Conservation (phyloP, 2,888 invertebrate species). For the Epirrhoe alternata region DNA sequence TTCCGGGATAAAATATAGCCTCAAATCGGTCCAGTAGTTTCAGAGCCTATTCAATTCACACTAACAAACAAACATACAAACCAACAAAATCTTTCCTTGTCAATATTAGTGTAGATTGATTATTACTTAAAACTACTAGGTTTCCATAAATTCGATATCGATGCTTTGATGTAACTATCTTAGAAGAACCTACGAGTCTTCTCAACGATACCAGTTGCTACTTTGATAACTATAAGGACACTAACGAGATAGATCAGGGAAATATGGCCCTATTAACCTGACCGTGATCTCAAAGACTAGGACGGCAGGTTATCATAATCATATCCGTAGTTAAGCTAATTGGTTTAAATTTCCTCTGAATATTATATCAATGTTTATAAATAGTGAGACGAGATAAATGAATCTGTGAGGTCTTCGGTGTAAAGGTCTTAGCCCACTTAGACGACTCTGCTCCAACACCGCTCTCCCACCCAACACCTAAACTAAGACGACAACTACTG, state of each 20-base stretch:
- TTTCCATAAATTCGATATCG: background rate
- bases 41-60: too few species aligned
- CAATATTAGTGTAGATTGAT: too few species aligned
- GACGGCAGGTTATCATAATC: conserved; percentile 48
- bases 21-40: too few species aligned
- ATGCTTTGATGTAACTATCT: background rate
- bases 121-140: background rate
- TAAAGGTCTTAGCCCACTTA: too few species aligned
- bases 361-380: conserved; percentile 33
- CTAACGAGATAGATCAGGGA: conserved; percentile 35
- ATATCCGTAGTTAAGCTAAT: conserved; percentile 46
- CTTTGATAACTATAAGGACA: conserved; percentile 26
- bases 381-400: conserved; percentile 25
- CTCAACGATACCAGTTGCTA: conserved; percentile 18
- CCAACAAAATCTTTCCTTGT: too few species aligned
- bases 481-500: too few species aligned
- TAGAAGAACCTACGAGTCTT: conserved; percentile 22
- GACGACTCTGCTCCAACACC: too few species aligned
- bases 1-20: too few species aligned
- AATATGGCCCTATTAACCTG: conserved; percentile 43
- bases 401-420: conserved; percentile 13
- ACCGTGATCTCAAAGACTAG: conserved; percentile 48
- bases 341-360: conserved; percentile 41
- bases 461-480: too few species aligned
- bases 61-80: too few species aligned